Base-by-base conservation (phyloP, 2,797 vertebrate genomes). In the Epinephelus coioides region DNA sequence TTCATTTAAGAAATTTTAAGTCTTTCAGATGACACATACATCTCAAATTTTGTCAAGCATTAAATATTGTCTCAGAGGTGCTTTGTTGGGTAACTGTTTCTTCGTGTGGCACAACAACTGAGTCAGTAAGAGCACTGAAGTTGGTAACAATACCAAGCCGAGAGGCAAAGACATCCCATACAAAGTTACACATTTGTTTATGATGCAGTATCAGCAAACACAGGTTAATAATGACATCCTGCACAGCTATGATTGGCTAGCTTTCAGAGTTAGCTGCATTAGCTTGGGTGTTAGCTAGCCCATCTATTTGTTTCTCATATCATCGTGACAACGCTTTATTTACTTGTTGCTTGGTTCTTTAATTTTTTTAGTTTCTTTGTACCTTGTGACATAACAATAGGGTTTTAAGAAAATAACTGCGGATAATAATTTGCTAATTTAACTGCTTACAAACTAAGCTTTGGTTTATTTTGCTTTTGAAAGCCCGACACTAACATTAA, bases 61-160 rank as follows among this genome's bases (percentile, higher is more conserved):
- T 15, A 61, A 1, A 11, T 38, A 34, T 51, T 30, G 46, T 27
- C 51, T 71, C 15, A 2, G 27, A 27, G 47, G 11, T 71, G 34
- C n/a, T 56, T 57, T 34, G 30, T 5, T 44, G 55, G 69, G 59
- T 27, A 13, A n/a, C 61, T n/a, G 53, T 50, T 63, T 51, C 15
- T 19, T 1, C 3, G 2, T 2, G 12, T 44, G 8, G 12, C 25
- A 44, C 53, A 67, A 62, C n/a, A 54, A 19, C 14, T 6, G 40
- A 55, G 51, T 44, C 13, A 44, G 13, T 34, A 8, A 34, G 34
- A 8, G 6, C 34, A 34, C 34, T 34, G 34, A 8, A 40, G 51
- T 1, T 17, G 15, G 27, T 38, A 55, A 38, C 18, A 34, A 51
- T n/a, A 73, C 18, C 13, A 54, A 61, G 46, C 21, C 15, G 13